phyloP scores from a whole-genome alignment of 2,797 vertebrate species.

The Rhabdomys pumilio region DNA sequence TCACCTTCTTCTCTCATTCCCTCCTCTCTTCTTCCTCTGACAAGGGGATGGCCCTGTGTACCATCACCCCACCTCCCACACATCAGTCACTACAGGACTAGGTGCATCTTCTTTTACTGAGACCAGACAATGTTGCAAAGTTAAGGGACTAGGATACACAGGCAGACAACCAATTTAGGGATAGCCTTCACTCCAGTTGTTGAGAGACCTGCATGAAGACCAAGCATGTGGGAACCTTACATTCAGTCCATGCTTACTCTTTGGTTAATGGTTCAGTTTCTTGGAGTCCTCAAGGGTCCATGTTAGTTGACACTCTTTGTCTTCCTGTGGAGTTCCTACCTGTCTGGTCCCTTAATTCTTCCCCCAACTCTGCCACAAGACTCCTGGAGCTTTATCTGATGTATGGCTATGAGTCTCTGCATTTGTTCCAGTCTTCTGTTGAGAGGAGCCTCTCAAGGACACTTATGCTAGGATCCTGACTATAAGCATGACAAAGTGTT shows the following conservation, averaged over 20 bases:
- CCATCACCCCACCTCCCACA: not conserved
- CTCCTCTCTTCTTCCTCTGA: not conserved
- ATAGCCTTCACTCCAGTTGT: not conserved
- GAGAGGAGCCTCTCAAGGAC: not conserved
- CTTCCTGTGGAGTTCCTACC: too few species aligned
- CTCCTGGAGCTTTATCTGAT: not conserved
- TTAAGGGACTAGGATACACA: not conserved
- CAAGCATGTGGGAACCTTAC: not conserved
- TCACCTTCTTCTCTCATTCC: not conserved
- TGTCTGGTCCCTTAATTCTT: not conserved
- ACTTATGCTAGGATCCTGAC: not conserved
- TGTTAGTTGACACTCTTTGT: not conserved
- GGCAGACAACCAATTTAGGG: not conserved
- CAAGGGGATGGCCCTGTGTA: not conserved
- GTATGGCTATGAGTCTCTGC: not conserved
- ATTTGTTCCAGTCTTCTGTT: not conserved
- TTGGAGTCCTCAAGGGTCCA: not conserved
- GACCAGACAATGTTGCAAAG: not conserved
- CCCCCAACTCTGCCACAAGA: not conserved
- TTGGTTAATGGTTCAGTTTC: not conserved
- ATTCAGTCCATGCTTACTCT: not conserved
- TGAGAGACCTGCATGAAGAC: not conserved
- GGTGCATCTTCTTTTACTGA: not conserved
- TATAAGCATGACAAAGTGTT: not conserved
- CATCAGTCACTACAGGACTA: not conserved